Base-by-base conservation (phyloP, 1,140 invertebrate genomes). In the silkworm (Bombyx mori) region DNA sequence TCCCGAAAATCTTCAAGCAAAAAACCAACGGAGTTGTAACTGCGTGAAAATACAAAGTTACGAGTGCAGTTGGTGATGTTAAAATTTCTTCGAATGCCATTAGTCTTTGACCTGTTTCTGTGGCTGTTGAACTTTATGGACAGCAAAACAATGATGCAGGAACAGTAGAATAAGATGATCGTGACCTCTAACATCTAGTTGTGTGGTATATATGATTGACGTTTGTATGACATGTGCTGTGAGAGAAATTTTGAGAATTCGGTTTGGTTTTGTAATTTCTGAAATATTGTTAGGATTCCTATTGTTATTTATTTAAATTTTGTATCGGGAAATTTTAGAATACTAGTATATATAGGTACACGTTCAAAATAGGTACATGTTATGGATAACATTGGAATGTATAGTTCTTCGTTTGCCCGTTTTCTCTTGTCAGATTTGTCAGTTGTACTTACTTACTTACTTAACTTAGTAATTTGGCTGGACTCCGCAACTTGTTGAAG, bases 171-270 rank as follows among this genome's bases (percentile, higher is more conserved):
- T 59, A 77, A 57, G 72, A 73, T 80, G 74, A 80, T 79, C 75
- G 68, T 60, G 80, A 83, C 80, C 80, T 82, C 60, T 82, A 68
- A 50, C 78, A 69, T 68, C 79, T 65, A 69, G 70, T 65, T 81
- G 78, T 79, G 82, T 75, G 82, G 75, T 59, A 66, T 61, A 35
- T 35, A 63, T 86, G 82, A 83, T 80, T 83, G 79, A 83, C 80
- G 71, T 79, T 70, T 81, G 74, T 81, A 80, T 80, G 79, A 77
- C 69, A 63, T 58, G 57, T 67, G 66, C 71, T 60, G 68, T 60
- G 56, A 73, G 74, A 73, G 75, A 80, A 77, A 75, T 80, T 82
- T 75, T 65, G 52, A 58, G 70, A 82, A 81, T 35, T 35, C 26
- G 2, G 26, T 35, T 35, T 5, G 26, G 44, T 45, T 54, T 46